Evolutionary conservation across 1,140 invertebrate species (phyloP).

Genomic region (Bradynema listronoti): DNA sequence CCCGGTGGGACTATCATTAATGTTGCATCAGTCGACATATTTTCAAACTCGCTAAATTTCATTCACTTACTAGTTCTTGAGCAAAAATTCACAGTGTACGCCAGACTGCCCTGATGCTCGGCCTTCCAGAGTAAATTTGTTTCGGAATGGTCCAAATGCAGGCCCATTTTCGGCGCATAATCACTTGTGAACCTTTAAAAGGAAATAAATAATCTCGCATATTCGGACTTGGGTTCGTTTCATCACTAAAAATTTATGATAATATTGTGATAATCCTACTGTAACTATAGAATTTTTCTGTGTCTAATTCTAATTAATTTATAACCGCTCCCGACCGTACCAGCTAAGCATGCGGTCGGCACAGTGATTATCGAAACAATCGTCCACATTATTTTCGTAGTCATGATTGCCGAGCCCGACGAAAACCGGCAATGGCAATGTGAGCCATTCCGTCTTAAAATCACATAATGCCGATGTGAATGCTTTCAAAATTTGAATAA

Average conservation of each 20-base stretch:
- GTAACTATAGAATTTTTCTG: background rate
- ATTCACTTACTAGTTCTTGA: slow-evolving; percentile 21
- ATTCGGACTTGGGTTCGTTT: no score
- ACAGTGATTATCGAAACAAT: slow-evolving; percentile 48
- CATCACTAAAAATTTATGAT: no score
- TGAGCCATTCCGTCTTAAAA: slow-evolving; percentile 39
- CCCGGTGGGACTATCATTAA: no score
- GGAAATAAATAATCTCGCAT: no score
- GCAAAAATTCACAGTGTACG: slow-evolving; percentile 38
- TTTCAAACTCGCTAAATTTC: no score
- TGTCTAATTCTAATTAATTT: background rate
- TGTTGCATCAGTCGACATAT: no score
- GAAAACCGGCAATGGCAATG: slow-evolving; percentile 41
- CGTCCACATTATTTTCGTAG: slow-evolving; percentile 52
- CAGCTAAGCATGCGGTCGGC: slow-evolving; percentile 48
- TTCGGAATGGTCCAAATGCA: slow-evolving; percentile 22
- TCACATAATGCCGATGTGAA: background rate
- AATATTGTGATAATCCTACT: no score
- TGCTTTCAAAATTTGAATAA: no score
- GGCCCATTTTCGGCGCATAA: slow-evolving; percentile 24
- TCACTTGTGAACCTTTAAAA: slow-evolving; percentile 29
- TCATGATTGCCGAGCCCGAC: slow-evolving; percentile 50
- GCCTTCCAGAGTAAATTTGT: slow-evolving; percentile 30
- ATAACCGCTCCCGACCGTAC: slow-evolving; percentile 17
- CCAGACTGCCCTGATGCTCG: slow-evolving; percentile 32